Evolutionary conservation across 2,797 vertebrate genomes (phyloP).

Genomic region (Acipenser transmontanus): DNA sequence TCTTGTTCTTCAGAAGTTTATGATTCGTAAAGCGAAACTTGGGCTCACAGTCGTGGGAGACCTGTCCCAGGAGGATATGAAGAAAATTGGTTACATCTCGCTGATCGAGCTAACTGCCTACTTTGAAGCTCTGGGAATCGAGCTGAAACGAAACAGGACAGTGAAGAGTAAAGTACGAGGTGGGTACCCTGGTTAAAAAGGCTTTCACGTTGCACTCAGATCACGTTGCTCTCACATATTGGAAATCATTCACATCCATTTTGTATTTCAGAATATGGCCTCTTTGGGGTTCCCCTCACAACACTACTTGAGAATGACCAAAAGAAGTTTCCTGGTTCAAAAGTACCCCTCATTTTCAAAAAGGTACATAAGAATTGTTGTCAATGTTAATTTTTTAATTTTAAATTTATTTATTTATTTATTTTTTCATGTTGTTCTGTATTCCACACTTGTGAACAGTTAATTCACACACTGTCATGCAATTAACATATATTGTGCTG

Average conservation of each 20-base stretch:
- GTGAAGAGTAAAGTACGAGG: conserved; percentile 67
- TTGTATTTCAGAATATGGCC: conserved; percentile 65
- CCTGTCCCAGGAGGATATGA: conserved; percentile 79
- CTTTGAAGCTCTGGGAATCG: conserved; percentile 76
- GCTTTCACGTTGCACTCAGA: too few relatives aligned
- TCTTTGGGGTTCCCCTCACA: conserved; percentile 80
- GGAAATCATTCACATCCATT: background rate
- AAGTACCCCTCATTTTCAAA: conserved; percentile 83
- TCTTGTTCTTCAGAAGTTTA: conserved; percentile 53
- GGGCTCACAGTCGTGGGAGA: conserved; percentile 77
- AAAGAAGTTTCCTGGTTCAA: conserved; percentile 76
- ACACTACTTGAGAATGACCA: conserved; percentile 78
- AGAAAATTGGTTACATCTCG: conserved; percentile 77
- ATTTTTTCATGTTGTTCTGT: too few relatives aligned
- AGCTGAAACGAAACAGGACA: conserved; percentile 70
- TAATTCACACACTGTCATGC: too few relatives aligned
- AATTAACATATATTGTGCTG: too few relatives aligned
- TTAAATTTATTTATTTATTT: too few relatives aligned
- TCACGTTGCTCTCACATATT: too few relatives aligned
- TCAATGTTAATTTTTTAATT: conserved; percentile 16
- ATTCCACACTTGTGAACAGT: too few relatives aligned
- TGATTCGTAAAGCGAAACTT: conserved; percentile 60
- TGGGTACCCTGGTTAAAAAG: conserved; percentile 32
- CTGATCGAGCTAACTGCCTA: conserved; percentile 88
- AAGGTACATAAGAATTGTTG: conserved; percentile 57